Base-by-base conservation (phyloP, 2,113 vertebrate genomes). In the Pithys albifrons region DNA sequence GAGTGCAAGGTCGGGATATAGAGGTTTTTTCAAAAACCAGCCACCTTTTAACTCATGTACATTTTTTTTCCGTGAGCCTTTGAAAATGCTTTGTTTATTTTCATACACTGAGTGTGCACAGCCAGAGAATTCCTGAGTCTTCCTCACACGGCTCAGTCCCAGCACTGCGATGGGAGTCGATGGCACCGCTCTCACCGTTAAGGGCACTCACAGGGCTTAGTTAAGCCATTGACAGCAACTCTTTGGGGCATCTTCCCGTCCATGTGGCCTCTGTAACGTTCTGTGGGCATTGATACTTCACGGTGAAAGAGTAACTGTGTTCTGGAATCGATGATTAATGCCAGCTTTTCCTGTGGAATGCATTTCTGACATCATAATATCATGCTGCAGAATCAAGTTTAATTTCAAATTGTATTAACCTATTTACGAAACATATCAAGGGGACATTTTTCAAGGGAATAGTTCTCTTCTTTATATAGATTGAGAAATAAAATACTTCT, bases 401-500 rank as follows among this genome's bases (percentile, higher is more conserved):
- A 93, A 94, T 96, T 97, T 95, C 84, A 94, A 94, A 96, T 89
- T 97, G 89, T 96, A 86, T 96, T 96, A 96, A 93, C 67, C 87
- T 96, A 95, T 96, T 97, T 97, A 93, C 58, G 14, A 89, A 94
- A 96, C 86, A 43, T 87, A 96, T 93, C 92, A 82, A 78, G 91
- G 86, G 94, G 73, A 58, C 66, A 69, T 96, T 95, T 89, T 97
- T 96, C 84, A 97, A 90, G 85, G 79, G 93, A 96, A 94, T 92
- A 78, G 64, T 95, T 95, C 57, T 62, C 86, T 95, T 95, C 93
- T 95, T 96, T 96, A 78, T 79, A 78, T 72, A 95, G 94, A 92
- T 86, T 70, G 93, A 87, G 55, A 90, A 96, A 96, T 97, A 96
- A 96, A 97, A 95, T 95, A 76, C 91, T 91, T 92, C 89, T 94